Evolutionary conservation across 1,140 invertebrate species (phyloP).

Genomic region (Tyrophagus putrescentiae): DNA sequence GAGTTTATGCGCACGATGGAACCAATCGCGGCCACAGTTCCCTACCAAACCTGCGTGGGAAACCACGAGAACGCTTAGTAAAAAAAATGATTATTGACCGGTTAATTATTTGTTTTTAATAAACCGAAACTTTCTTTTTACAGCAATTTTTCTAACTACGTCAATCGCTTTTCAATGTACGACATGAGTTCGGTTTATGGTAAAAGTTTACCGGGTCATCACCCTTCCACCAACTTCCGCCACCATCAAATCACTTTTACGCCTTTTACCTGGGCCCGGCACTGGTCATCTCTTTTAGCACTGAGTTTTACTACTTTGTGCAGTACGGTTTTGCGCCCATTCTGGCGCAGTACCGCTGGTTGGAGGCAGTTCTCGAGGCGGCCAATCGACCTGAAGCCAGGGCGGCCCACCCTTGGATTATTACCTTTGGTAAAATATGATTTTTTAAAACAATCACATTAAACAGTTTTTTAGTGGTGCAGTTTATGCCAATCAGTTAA

Average conservation of each 20-base stretch:
- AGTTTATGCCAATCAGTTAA: too few species aligned
- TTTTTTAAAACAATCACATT: too few species aligned
- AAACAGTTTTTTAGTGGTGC: too few species aligned
- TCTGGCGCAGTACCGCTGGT: constrained; percentile 73
- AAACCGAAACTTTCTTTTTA: constrained; percentile 26
- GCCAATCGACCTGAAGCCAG: constrained; percentile 45
- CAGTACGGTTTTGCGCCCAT: constrained; percentile 65
- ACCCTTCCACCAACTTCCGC: too few species aligned
- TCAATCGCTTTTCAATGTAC: constrained; percentile 49
- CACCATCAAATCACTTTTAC: constrained; percentile 27
- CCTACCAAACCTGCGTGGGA: constrained; percentile 77
- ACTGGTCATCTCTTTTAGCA: constrained; percentile 78
- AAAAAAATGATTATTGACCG: constrained; percentile 40
- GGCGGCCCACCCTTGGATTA: constrained; percentile 68
- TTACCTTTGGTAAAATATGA: constrained; percentile 74
- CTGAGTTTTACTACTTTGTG: constrained; percentile 82
- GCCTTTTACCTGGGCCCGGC: constrained; percentile 62
- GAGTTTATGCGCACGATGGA: constrained; percentile 80
- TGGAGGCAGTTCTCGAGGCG: constrained; percentile 56
- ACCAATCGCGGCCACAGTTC: constrained; percentile 64
- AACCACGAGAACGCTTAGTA: constrained; percentile 75
- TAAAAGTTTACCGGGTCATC: constrained; percentile 22
- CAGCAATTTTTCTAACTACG: constrained; percentile 77
- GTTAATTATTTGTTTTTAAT: not conserved
- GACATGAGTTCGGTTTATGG: constrained; percentile 34